Conservation (phyloP, 2,113 vertebrate genomes). For the Setophaga kirtlandii region DNA sequence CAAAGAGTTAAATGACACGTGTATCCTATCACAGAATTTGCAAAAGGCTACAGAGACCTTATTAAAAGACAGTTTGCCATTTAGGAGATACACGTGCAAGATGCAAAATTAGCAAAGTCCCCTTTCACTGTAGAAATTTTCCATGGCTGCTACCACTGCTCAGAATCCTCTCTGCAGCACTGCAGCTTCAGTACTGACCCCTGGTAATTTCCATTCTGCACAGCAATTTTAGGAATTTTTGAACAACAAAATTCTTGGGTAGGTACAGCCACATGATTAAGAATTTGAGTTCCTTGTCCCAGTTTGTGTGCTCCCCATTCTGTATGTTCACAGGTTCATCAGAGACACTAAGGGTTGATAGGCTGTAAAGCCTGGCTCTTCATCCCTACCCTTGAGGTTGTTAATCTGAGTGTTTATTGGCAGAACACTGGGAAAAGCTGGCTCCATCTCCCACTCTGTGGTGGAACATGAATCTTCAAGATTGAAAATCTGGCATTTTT, state of each 20-base stretch:
- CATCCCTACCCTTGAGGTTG: background rate
- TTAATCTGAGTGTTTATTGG: background rate
- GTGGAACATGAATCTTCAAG: conserved; percentile 31
- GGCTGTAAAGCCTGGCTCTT: background rate
- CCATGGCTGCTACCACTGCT: background rate
- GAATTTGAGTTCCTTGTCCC: background rate
- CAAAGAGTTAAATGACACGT: background rate
- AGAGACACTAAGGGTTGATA: background rate
- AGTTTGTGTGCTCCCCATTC: background rate
- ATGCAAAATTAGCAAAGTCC: background rate
- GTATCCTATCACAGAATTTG: background rate
- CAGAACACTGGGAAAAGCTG: conserved; percentile 34
- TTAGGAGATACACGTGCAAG: background rate
- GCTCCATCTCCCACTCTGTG: conserved; percentile 21
- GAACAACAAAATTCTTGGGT: background rate
- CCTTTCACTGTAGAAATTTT: background rate
- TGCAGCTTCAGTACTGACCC: background rate
- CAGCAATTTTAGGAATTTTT: background rate
- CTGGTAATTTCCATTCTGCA: background rate
- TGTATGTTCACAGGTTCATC: background rate
- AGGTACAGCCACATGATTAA: background rate
- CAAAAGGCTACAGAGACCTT: background rate
- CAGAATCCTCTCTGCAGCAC: background rate
- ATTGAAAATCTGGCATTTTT: conserved; percentile 48
- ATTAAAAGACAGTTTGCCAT: background rate